Evolutionary conservation across 1,140 invertebrate species (phyloP).

Genomic region (Stenopsyche tienmushanensis): DNA sequence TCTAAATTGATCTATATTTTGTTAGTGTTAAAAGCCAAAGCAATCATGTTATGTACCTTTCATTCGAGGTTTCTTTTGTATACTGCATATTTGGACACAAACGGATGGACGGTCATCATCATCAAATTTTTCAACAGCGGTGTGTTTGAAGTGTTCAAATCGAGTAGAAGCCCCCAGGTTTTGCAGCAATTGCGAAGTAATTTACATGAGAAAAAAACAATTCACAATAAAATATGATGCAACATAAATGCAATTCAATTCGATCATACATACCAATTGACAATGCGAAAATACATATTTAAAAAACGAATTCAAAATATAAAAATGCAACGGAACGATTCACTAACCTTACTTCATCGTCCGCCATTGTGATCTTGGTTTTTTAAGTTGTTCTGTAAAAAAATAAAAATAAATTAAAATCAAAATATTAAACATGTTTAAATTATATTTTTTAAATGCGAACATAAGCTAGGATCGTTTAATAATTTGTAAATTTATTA

Average conservation of each 20-base stretch:
- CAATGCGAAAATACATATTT: no score
- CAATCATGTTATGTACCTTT: slow-evolving; percentile 22
- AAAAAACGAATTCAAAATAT: slow-evolving; percentile 10
- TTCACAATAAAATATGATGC: no score
- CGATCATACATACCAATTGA: no score
- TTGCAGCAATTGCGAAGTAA: no score
- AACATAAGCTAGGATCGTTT: no score
- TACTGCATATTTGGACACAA: slow-evolving; percentile 22
- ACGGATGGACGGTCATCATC: background rate
- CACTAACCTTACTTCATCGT: slow-evolving; percentile 87
- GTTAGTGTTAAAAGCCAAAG: background rate
- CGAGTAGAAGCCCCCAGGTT: no score
- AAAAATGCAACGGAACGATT: background rate
- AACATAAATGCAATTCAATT: no score
- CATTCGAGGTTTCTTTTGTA: slow-evolving; percentile 4
- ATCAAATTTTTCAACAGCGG: no score
- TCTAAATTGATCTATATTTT: background rate
- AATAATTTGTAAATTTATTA: no score
- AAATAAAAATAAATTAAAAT: slow-evolving; percentile 18
- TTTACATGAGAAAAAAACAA: no score
- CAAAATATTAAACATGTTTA: background rate
- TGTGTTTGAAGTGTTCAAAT: no score
- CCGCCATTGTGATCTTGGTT: slow-evolving; percentile 67
- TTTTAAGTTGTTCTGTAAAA: slow-evolving; percentile 34
- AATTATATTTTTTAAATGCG: no score